Evolutionary conservation across 2,797 vertebrate species (phyloP).

Genomic region (Bufotes viridis): DNA sequence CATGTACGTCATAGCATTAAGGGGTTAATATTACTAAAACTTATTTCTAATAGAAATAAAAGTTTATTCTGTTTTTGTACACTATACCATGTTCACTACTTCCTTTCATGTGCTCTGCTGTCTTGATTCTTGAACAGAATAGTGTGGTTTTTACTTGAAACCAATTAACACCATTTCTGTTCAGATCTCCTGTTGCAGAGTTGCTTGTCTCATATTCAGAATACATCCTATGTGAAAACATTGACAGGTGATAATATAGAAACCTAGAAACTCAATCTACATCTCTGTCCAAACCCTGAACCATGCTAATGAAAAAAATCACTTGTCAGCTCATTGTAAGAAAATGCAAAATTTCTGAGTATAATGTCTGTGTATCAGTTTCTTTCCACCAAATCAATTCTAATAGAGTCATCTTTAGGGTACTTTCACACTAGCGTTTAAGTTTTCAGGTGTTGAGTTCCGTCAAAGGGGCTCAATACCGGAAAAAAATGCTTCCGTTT

Average conservation of each 20-base stretch:
- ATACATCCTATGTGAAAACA: constrained; percentile 41
- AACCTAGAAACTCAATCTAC: constrained; percentile 44
- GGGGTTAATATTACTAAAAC: no score
- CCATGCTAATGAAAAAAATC: constrained; percentile 50
- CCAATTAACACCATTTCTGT: constrained; percentile 37
- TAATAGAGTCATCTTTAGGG: constrained; percentile 28
- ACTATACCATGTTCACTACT: not conserved
- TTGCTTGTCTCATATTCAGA: constrained; percentile 51
- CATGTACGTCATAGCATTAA: no score
- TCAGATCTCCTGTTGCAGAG: constrained; percentile 6
- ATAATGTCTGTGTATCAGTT: constrained; percentile 35
- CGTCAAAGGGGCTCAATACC: no score
- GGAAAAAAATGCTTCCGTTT: no score
- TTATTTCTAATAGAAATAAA: no score
- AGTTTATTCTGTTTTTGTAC: no score
- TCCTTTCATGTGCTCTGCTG: not conserved
- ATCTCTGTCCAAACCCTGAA: constrained; percentile 44
- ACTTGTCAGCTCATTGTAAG: constrained; percentile 49
- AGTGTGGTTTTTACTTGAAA: constrained; percentile 5
- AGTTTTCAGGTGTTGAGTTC: no score
- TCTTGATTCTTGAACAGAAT: not conserved
- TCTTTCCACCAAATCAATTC: constrained; percentile 23
- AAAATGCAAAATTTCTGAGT: constrained; percentile 29
- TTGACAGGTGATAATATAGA: constrained; percentile 56
- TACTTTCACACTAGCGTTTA: no score